These are phyloP conservation scores for Sarcophaga subvicina DNA, from an alignment of 2,888 invertebrate genomes.

Conservation along the genomic window DNA sequence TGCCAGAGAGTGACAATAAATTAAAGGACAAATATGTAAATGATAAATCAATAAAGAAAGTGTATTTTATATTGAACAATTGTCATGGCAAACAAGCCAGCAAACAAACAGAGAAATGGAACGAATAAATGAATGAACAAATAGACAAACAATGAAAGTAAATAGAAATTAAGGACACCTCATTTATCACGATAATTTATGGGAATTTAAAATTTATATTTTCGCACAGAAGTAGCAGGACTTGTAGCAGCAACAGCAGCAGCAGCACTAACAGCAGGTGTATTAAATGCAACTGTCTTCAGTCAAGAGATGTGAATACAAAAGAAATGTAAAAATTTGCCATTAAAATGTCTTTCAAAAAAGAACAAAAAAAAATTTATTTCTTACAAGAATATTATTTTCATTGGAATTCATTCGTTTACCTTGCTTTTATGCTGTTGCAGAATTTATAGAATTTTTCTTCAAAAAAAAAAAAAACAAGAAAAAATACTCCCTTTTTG, in stretches of 20 bases:
- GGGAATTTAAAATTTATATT: slow-evolving; percentile 41
- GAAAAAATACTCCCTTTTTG: neutral
- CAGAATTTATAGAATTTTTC: neutral
- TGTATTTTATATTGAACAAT: slow-evolving; percentile 41
- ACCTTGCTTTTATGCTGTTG: neutral
- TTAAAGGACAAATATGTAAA: slow-evolving; percentile 50
- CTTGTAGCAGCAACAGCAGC: neutral
- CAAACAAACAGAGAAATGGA: slow-evolving; percentile 1
- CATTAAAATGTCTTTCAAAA: neutral
- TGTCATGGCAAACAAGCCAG: neutral
- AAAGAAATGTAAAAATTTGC: neutral
- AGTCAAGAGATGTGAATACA: neutral
- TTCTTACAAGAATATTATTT: too few species aligned
- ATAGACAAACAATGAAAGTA: slow-evolving; percentile 43
- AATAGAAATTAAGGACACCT: slow-evolving; percentile 58
- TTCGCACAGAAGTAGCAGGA: neutral
- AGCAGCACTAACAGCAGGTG: slow-evolving; percentile 16
- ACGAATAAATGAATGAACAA: slow-evolving; percentile 5
- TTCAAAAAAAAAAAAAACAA: neutral
- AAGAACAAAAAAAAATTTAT: neutral
- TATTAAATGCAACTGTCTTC: neutral
- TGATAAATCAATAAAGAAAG: slow-evolving; percentile 62
- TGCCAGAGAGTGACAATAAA: slow-evolving; percentile 44
- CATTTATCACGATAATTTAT: slow-evolving; percentile 57
- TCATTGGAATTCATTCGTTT: neutral